A percentile compares a stretch with the other conserved stretches of the same genome.
Evolutionary conservation across 2,113 vertebrate genomes (phyloP).

Genomic region (Odontophorus gujanensis): DNA sequence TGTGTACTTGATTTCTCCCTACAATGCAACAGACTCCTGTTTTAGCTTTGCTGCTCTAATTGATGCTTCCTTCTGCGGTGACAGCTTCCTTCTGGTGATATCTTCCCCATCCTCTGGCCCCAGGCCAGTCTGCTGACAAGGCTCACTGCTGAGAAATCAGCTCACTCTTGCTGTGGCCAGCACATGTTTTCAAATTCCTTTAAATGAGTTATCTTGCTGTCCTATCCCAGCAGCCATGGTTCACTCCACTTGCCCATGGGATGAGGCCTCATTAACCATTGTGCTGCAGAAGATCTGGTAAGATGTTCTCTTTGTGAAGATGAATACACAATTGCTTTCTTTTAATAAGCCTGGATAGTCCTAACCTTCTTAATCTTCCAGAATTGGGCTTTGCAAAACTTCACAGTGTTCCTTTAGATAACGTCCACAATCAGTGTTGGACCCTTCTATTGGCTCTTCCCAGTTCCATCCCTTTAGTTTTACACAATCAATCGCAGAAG

Average conservation of each 20-base stretch:
- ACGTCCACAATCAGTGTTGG: neutral
- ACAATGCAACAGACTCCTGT: fast-evolving
- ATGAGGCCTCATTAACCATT: fast-evolving
- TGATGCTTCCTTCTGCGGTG: neutral
- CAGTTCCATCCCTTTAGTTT: fast-evolving
- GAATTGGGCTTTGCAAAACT: neutral
- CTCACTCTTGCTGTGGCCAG: neutral
- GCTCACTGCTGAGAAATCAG: neutral
- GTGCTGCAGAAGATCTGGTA: neutral
- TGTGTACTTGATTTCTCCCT: neutral
- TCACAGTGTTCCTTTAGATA: fast-evolving
- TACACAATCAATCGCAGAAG: fast-evolving
- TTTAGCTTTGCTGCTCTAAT: neutral
- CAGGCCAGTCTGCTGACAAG: neutral
- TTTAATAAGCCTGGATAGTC: neutral
- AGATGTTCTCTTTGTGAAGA: neutral
- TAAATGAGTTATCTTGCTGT: neutral
- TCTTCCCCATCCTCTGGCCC: neutral
- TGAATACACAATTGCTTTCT: neutral
- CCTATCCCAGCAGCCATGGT: neutral
- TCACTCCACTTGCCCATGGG: fast-evolving
- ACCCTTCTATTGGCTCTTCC: neutral
- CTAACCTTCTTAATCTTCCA: neutral
- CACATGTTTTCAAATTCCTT: neutral
- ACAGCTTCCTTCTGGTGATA: neutral